These are phyloP conservation scores for Sebastes schlegelii DNA, from an alignment of 2,113 vertebrate genomes.

Conservation along the genomic window DNA sequence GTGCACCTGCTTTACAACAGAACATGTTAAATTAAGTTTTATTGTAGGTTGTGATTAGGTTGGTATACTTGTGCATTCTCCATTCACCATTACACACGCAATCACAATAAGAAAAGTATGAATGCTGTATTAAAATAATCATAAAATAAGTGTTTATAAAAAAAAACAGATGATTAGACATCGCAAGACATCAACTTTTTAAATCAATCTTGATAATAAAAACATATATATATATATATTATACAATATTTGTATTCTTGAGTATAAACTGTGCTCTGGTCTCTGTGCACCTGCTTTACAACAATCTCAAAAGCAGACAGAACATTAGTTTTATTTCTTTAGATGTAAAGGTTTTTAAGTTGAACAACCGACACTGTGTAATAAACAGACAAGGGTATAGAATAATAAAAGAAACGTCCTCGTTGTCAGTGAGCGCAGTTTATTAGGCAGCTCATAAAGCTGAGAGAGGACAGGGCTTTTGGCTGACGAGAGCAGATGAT, in stretches of 20 bases:
- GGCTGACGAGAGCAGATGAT: constrained; percentile 88
- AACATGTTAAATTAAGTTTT: background rate
- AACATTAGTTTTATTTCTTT: constrained; percentile 6
- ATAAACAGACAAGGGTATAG: constrained; percentile 5
- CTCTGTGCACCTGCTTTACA: constrained; percentile 68
- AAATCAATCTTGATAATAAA: too few relatives aligned
- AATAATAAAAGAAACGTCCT: constrained; percentile 47
- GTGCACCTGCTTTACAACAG: constrained; percentile 67
- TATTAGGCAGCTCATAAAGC: constrained; percentile 77
- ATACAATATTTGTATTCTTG: background rate
- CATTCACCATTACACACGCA: too few relatives aligned
- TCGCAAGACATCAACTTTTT: too few relatives aligned
- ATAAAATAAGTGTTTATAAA: too few relatives aligned
- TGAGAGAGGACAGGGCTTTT: constrained; percentile 64
- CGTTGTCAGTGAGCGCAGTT: constrained; percentile 66
- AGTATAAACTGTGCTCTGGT: constrained; percentile 2
- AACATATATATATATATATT: too few relatives aligned
- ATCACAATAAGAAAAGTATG: too few relatives aligned
- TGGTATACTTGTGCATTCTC: too few relatives aligned
- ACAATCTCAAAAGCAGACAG: background rate
- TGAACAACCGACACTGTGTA: background rate
- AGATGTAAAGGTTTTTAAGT: background rate
- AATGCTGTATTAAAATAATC: too few relatives aligned
- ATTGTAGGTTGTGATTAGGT: background rate
- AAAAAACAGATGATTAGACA: too few relatives aligned